Evolutionary conservation across 2,888 invertebrate species (phyloP).

Genomic region (Melanophora roralis): DNA sequence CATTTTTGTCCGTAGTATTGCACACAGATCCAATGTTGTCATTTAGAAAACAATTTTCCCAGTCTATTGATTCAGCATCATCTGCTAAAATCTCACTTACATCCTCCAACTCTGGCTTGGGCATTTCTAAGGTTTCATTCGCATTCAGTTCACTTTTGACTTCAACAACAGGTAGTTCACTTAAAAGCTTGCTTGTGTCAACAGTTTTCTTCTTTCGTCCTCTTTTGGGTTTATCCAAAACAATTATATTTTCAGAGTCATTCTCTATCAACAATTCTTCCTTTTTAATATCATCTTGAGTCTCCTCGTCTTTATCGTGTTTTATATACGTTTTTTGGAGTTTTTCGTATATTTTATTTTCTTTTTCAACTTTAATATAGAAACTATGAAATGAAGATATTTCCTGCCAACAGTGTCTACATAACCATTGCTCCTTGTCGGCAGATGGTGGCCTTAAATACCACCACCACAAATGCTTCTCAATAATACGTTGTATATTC

Average conservation of each 20-base stretch:
- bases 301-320: neutral
- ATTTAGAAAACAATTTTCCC: slow-evolving; percentile 5
- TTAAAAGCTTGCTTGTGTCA: neutral
- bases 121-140: neutral
- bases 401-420: slow-evolving; percentile 44
- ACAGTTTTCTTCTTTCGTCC: slow-evolving; percentile 14
- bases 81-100: neutral
- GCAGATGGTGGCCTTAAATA: slow-evolving; percentile 7
- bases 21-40: neutral
- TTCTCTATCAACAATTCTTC: neutral
- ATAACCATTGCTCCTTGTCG: slow-evolving; percentile 36
- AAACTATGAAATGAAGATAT: slow-evolving; percentile 50
- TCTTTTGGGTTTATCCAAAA: slow-evolving; percentile 29
- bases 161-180: neutral
- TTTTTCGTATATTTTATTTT: slow-evolving; percentile 4
- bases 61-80: slow-evolving; percentile 3
- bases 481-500: slow-evolving; percentile 47
- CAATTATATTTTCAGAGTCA: slow-evolving; percentile 7
- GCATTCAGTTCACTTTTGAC: slow-evolving; percentile 32
- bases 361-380: slow-evolving; percentile 41
- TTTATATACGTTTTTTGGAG: neutral
- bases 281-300: neutral
- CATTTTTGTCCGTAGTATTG: neutral
- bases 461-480: slow-evolving; percentile 61
- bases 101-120: neutral